Conservation (phyloP, 2,888 invertebrate genomes). For the Trissonchulus sp. region DNA sequence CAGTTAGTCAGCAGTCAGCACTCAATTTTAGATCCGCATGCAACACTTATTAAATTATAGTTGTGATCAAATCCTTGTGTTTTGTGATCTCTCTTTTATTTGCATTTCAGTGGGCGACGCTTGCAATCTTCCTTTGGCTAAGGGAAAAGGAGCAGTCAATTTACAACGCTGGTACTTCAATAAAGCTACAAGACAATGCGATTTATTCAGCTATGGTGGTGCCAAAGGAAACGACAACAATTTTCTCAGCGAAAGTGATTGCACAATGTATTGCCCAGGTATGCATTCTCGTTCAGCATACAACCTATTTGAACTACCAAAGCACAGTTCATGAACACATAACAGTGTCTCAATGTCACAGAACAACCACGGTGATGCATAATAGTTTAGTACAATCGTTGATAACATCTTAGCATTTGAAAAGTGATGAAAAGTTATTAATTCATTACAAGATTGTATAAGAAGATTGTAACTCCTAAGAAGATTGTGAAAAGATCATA, state of each 20-base stretch:
- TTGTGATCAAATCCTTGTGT: too few species aligned
- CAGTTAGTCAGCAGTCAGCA: too few species aligned
- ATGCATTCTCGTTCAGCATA: conserved; percentile 4
- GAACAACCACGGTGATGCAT: too few species aligned
- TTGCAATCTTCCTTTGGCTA: conserved; percentile 28
- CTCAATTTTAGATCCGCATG: too few species aligned
- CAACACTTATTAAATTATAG: too few species aligned
- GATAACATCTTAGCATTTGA: neutral
- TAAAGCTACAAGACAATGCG: conserved; percentile 38
- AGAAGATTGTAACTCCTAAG: too few species aligned
- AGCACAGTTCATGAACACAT: neutral
- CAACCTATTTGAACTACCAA: neutral
- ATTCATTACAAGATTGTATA: too few species aligned
- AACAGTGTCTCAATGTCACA: too few species aligned
- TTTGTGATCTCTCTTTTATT: too few species aligned
- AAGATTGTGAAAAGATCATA: too few species aligned
- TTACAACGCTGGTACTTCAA: conserved; percentile 42
- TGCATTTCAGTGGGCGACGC: conserved; percentile 31
- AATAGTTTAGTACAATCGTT: neutral
- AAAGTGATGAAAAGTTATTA: neutral
- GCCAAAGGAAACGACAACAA: conserved; percentile 43
- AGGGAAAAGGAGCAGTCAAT: neutral
- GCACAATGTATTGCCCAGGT: conserved; percentile 41
- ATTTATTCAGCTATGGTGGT: conserved; percentile 41
- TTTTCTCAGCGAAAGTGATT: conserved; percentile 38